Percentiles rank a stretch among this genome's conserved stretches.
Evolutionary conservation across 2,797 vertebrate species (phyloP).

Genomic region (Gorsachius magnificus): DNA sequence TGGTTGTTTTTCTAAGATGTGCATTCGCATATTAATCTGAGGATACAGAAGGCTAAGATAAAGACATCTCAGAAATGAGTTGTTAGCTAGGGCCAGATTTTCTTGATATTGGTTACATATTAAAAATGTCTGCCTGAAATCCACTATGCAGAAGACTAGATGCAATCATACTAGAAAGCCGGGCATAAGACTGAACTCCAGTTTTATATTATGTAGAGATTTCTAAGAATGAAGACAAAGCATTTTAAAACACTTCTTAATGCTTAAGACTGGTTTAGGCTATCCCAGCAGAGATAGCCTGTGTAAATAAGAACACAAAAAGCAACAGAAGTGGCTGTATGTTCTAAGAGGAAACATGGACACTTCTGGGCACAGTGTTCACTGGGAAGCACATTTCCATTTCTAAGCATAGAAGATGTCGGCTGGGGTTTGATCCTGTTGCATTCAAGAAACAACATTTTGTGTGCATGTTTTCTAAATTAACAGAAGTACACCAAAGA

Average conservation of each 20-base stretch:
- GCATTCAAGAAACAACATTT: rapidly evolving
- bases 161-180: neutral
- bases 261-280: neutral
- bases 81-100: neutral
- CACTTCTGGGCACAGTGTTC: neutral
- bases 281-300: neutral
- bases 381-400: neutral
- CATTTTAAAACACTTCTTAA: neutral
- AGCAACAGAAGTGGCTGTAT: neutral
- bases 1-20: neutral
- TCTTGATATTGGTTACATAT: neutral
- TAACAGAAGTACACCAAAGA: neutral
- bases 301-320: neutral
- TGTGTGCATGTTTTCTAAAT: neutral
- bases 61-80: neutral
- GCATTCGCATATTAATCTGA: neutral
- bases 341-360: neutral
- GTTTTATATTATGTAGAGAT: neutral
- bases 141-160: neutral
- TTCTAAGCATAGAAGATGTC: neutral
- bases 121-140: neutral
- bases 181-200: neutral
- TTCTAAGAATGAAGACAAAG: neutral
- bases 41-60: neutral
- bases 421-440: neutral